phyloP scores from a whole-genome alignment of 2,113 vertebrate species.

The Ptilorrhoa leucosticta region DNA sequence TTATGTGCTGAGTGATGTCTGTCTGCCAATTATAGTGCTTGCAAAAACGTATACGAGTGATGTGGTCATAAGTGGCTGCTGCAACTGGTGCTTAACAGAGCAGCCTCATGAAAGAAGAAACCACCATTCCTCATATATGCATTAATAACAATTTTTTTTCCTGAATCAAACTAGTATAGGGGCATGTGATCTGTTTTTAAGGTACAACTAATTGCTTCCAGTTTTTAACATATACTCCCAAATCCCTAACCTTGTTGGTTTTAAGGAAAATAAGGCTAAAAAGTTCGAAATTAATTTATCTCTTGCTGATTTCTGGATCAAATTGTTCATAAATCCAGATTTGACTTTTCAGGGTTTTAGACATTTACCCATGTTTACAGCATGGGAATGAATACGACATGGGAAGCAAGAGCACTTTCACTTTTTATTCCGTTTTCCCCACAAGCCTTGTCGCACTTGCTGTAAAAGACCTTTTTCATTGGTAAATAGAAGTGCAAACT shows the following conservation, averaged over 20 bases:
- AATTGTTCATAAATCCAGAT: neutral
- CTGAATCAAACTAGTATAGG: neutral
- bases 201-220: neutral
- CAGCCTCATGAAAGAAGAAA: neutral
- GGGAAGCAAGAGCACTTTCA: neutral
- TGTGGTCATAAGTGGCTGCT: neutral
- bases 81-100: neutral
- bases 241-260: neutral
- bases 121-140: accelerated
- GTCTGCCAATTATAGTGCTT: neutral
- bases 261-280: neutral
- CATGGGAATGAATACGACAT: neutral
- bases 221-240: neutral
- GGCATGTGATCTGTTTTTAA: neutral
- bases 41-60: neutral
- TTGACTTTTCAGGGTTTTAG: neutral
- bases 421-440: neutral
- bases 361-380: neutral
- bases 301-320: neutral
- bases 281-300: neutral
- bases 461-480: neutral
- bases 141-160: neutral
- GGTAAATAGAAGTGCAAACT: neutral
- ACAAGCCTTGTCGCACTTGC: neutral
- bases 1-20: neutral